Conservation (phyloP, 92 coral and sea anemone species). For the Parazoanthus swiftii region DNA sequence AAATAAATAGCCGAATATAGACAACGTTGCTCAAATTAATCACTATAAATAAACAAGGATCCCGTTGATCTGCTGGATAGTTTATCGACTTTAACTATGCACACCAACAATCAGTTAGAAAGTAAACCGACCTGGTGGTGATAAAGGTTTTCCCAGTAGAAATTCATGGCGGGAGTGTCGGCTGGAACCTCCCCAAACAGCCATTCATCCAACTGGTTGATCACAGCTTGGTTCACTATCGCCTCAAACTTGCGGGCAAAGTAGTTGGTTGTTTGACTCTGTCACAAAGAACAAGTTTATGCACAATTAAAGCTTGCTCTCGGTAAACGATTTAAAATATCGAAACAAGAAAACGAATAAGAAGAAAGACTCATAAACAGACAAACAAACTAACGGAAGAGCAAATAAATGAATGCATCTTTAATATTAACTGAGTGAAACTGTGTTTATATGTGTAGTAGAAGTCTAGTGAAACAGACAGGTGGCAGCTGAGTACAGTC, state of each 20-base stretch:
- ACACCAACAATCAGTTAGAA: background rate
- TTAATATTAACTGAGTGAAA: no score
- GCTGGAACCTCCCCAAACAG: constrained; percentile 69
- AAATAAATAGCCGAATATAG: no score
- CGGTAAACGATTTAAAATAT: background rate
- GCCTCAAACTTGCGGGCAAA: constrained; percentile 97
- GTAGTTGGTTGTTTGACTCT: constrained; percentile 43
- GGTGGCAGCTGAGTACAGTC: no score
- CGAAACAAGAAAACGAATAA: background rate
- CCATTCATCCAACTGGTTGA: constrained; percentile 83
- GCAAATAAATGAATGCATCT: no score
- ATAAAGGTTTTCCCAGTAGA: constrained; percentile 91
- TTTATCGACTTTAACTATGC: background rate
- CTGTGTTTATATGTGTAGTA: no score
- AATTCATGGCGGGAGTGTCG: constrained; percentile 69
- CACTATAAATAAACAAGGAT: no score
- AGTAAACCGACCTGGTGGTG: constrained; percentile 60
- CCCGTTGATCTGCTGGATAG: no score
- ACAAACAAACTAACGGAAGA: no score
- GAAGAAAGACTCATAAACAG: no score
- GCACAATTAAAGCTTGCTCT: background rate
- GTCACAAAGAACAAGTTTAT: background rate
- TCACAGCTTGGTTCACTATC: constrained; percentile 85
- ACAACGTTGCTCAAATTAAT: no score
- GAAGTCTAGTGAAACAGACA: no score